Evolutionary conservation across 2,797 vertebrate genomes (phyloP).

Genomic region (Martes flavigula): DNA sequence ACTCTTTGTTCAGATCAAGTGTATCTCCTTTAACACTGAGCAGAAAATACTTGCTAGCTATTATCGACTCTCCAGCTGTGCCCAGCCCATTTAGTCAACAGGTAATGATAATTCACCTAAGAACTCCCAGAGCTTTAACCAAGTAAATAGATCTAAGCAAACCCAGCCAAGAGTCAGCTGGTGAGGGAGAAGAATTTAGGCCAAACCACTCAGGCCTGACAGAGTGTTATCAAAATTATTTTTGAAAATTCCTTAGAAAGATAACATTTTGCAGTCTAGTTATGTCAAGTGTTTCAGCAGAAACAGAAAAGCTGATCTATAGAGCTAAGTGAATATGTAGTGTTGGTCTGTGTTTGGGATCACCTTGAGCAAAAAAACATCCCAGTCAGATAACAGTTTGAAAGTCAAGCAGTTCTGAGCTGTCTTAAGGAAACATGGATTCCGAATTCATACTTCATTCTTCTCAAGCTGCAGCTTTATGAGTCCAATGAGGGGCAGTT

Average conservation of each 20-base stretch:
- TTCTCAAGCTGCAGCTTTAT: neutral
- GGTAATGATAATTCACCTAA: neutral
- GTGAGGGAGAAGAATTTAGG: neutral
- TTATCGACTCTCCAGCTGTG: neutral
- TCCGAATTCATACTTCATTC: too few species aligned
- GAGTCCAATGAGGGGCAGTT: neutral
- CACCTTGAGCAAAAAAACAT: neutral
- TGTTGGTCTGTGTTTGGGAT: neutral
- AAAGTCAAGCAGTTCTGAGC: neutral
- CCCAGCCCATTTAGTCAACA: neutral
- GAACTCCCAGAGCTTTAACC: neutral
- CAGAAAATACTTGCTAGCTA: neutral
- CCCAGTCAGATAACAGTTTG: neutral
- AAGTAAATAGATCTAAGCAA: neutral
- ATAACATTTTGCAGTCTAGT: neutral
- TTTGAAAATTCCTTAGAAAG: constrained; percentile 45
- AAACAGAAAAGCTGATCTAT: constrained; percentile 20
- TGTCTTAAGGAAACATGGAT: neutral
- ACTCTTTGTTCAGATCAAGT: neutral
- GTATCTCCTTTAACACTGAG: neutral
- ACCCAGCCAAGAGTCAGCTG: neutral
- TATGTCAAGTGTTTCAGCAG: neutral
- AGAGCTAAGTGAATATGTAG: neutral
- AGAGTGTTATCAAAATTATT: constrained; percentile 10
- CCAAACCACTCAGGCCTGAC: neutral